Base-by-base conservation (phyloP, 2,888 invertebrate species). In the Nemurella pictetii region DNA sequence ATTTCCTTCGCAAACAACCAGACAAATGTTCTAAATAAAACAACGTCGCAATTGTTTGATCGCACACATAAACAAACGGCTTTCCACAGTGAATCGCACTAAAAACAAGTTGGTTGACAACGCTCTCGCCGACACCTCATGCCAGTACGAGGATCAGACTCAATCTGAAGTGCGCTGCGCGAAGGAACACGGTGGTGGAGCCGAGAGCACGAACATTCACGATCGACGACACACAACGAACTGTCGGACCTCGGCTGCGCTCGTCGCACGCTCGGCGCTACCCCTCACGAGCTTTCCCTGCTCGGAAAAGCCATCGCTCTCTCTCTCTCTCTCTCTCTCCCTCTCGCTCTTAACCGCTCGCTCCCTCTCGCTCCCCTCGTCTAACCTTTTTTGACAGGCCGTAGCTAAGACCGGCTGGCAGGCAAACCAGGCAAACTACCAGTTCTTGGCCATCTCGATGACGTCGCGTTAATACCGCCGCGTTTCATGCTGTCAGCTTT, bases 391-490 rank as follows among this genome's bases (percentile, higher is more conserved):
- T 82, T 82, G 82, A 82, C 82, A 82, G 78, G 30, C 78, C 28
- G 30, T 30, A 55, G 75, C 28, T 30, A 78, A 82, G 82, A 82
- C 82, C 82, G 20, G 82, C 82, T 82, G 82, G 82, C 82, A 82
- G 82, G 82, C 55, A 82, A 82, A 81, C 85, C n/a, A n/a, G n/a
- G n/a, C 80, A 82, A 82, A 81, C 85, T 87, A 86, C 87, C 84
- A 83, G 85, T 82, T 80, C 84, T 28, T 78, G 36, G 80, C 85
- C 85, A 78, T 84, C 86, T 85, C 86, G 87, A 89, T 90, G 91
- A 91, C 91, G 90, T 90, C 91, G 91, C 90, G 90, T 89, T 90
- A 91, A 91, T 90, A 89, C 90, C 89, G 89, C 90, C 90, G 89
- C 90, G 90, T 90, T 90, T 89, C 89, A 88, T 89, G 89, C 88